Evolutionary conservation across 2,797 vertebrate species (phyloP).

Genomic region (Notoglanidium macrostoma): DNA sequence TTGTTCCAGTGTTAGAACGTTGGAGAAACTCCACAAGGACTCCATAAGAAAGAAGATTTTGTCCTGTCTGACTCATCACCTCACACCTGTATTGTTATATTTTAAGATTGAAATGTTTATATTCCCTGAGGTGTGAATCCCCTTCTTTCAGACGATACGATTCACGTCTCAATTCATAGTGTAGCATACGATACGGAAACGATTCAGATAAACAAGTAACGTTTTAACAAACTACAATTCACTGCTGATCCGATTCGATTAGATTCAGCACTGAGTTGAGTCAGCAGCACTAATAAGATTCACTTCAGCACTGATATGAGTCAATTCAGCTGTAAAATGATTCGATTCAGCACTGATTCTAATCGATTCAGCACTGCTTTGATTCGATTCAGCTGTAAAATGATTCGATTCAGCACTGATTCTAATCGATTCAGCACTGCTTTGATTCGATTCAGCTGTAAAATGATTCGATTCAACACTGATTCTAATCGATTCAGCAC

Average conservation of each 20-base stretch:
- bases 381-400: background rate
- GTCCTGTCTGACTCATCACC: background rate
- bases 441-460: background rate
- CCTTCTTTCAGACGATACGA: background rate
- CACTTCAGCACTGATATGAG: background rate
- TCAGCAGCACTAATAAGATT: background rate
- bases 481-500: background rate
- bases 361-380: too few relatives aligned
- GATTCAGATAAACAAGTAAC: background rate
- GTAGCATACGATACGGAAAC: background rate
- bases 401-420: background rate
- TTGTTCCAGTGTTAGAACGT: background rate
- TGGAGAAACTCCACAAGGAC: background rate
- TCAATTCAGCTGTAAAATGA: too few relatives aligned
- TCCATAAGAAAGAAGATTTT: background rate
- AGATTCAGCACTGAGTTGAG: background rate
- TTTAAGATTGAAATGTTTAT: background rate
- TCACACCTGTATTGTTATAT: background rate
- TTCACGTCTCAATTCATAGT: background rate
- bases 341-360: too few relatives aligned
- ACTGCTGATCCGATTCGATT: background rate
- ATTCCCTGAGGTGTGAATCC: background rate
- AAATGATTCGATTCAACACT: background rate
- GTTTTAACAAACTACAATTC: background rate
- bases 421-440: background rate